Conservation (phyloP, 2,113 vertebrate genomes). For the Lanius ludovicianus region DNA sequence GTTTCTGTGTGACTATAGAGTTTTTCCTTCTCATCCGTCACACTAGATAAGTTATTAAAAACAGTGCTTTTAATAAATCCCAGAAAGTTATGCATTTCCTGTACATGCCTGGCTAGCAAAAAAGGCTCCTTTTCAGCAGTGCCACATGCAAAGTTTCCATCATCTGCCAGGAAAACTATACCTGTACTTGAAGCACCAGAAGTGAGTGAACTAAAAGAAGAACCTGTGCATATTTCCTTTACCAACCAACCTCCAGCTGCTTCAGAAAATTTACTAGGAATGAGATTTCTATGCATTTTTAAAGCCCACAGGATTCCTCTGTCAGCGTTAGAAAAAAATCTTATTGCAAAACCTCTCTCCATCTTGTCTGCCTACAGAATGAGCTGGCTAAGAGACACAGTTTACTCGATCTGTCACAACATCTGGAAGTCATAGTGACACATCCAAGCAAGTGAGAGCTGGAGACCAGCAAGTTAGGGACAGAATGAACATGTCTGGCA, state of each 20-base stretch:
- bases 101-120: neutral
- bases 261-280: neutral
- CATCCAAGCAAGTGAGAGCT: neutral
- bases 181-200: neutral
- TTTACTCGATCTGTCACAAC: constrained; percentile 12
- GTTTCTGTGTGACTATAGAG: constrained; percentile 21
- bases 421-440: constrained; percentile 57
- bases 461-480: neutral
- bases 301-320: neutral
- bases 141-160: neutral
- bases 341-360: constrained; percentile 24
- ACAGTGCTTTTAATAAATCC: constrained; percentile 35
- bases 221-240: neutral
- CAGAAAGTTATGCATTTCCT: constrained; percentile 45
- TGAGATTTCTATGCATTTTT: neutral
- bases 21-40: constrained; percentile 43
- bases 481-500: neutral
- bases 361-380: constrained; percentile 39
- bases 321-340: constrained; percentile 11
- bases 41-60: constrained; percentile 49
- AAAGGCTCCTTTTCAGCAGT: neutral
- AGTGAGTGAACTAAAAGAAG: neutral
- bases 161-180: neutral
- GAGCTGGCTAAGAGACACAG: neutral
- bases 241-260: neutral